phyloP scores from a whole-genome alignment of 2,797 vertebrate genomes.

The Peromyscus eremicus region DNA sequence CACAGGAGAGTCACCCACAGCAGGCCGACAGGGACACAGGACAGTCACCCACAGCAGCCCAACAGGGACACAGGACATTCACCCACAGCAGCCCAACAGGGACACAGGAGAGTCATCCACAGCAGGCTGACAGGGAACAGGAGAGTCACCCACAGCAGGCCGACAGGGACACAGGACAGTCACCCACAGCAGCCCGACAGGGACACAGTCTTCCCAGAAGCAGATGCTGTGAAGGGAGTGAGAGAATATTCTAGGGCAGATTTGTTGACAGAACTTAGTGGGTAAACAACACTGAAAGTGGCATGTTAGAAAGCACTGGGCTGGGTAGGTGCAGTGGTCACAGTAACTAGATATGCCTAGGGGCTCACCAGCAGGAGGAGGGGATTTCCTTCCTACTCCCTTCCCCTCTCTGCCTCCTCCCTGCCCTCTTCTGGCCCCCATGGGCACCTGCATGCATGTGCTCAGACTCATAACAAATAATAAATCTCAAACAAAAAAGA shows the following conservation, averaged over 20 bases:
- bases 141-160: not conserved
- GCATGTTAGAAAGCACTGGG: not conserved
- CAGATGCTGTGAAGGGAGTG: too few species aligned
- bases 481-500: not conserved
- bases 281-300: not conserved
- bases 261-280: not conserved
- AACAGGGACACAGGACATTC: too few species aligned
- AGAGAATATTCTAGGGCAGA: not conserved
- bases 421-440: not conserved
- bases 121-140: not conserved
- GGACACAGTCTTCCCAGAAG: not conserved
- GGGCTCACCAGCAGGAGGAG: not conserved
- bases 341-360: not conserved
- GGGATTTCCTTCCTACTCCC: not conserved
- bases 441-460: not conserved
- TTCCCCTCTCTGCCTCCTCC: not conserved
- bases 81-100: not conserved
- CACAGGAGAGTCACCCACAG: not conserved
- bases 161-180: not conserved
- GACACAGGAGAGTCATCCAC: not conserved
- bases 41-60: not conserved
- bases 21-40: not conserved
- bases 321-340: not conserved
- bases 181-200: not conserved
- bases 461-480: not conserved